Conservation (phyloP, 2,113 vertebrate species). For the Anhinga anhinga region DNA sequence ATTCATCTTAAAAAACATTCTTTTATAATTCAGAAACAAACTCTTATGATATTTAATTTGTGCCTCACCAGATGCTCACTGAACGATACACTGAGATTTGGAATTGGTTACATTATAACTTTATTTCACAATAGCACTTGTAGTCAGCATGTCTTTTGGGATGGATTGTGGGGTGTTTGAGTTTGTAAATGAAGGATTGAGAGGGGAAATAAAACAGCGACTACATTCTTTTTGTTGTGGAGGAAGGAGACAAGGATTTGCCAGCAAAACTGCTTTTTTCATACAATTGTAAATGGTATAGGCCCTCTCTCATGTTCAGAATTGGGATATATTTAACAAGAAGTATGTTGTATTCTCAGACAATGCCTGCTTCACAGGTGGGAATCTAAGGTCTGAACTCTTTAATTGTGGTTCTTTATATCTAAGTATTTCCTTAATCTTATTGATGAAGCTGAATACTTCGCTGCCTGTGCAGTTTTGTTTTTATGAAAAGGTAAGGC, state of each 20-base stretch:
- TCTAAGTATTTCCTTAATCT: neutral
- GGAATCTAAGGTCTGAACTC: neutral
- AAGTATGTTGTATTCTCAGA: neutral
- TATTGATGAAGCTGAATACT: neutral
- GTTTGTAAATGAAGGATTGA: conserved; percentile 19
- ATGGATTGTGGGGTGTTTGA: neutral
- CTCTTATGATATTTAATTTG: neutral
- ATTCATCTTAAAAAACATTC: neutral
- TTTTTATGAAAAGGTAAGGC: neutral
- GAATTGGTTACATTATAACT: neutral
- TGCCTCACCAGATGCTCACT: neutral
- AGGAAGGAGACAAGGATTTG: neutral
- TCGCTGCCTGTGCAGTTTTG: neutral
- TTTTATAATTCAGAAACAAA: neutral
- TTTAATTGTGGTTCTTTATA: neutral
- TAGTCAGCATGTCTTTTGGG: neutral
- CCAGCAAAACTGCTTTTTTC: neutral
- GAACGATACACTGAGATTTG: neutral
- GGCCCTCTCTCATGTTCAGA: neutral
- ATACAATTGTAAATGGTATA: neutral
- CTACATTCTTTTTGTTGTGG: neutral
- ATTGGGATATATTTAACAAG: neutral
- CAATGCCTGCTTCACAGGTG: neutral
- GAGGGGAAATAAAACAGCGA: neutral
- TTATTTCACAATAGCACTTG: neutral